Base-by-base conservation (phyloP, 2,888 invertebrate genomes). In the Calephelis perditalis region DNA sequence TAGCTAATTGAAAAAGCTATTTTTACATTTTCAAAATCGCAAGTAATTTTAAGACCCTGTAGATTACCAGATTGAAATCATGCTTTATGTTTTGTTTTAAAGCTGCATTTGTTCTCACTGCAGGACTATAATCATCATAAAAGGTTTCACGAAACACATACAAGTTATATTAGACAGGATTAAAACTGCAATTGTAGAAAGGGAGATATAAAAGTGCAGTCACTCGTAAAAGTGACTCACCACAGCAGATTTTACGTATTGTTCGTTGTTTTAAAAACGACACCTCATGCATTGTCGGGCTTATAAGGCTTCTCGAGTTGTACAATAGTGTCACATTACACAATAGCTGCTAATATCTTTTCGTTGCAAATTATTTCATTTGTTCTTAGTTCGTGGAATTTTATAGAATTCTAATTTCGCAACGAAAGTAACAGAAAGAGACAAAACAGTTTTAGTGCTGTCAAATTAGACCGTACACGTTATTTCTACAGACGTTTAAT, bases 221-320 rank as follows among this genome's bases (percentile, higher is more conserved):
- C 65, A 68, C 56, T 65, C 63, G 66, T 66, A 60, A 70, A 70
- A 73, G 66, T 70, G 70, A 73, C 69, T 72, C 72, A 73, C 71
- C 68, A 68, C 71, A 70, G 71, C 68, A 71, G 73, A 75, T 79
- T 78, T 79, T 74, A 76, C 71, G 77, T 81, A 79, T 80, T 75
- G 74, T 72, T 79, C 77, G 79, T 79, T 75, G 68, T 77, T 82
- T 81, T 77, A 74, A 79, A 82, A 81, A 79, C 78, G 81, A 86
- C 87, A 85, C 86, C 81, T 84, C 77, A 78, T 81, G 80, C 79
- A 79, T 75, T 70, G 72, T 76, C 79, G 77, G 74, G 77, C 76
- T 80, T 73, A 70, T 86, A 84, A 69, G 89, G 88, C 85, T 89
- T 89, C 89, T 77, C 83, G 84, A 89, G 87, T 88, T 84, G 86